Base-by-base conservation (phyloP, 2,113 vertebrate species). In the Mus pahari region DNA sequence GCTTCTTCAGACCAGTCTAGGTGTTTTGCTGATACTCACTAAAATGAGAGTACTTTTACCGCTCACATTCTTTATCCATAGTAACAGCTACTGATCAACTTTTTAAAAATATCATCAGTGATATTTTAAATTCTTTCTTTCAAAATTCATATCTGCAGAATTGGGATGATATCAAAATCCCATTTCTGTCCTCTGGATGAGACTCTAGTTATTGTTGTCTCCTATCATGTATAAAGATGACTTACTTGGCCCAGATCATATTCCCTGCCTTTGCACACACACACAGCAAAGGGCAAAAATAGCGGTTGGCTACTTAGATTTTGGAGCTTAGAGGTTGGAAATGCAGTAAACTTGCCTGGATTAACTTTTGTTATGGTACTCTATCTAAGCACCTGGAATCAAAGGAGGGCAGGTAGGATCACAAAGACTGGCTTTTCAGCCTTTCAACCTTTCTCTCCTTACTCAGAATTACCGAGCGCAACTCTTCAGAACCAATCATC, bases 211-310 rank as follows among this genome's bases (percentile, higher is more conserved):
- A 64, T 74, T 92, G 28, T 58, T 6, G 58, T 7, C 75, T 33
- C 8, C 7, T 31, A 39, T 82, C 5, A 50, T 42, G 7, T 36
- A 66, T 58, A 66, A 93, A 83, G 68, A 45, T 36, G 28, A 3
- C 31, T 13, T n/a, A 22, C 7, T 74, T 86, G 26, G 42, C 10
- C 17, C 36, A 5, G 24, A 22, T 3, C 20, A 36, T 10, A n/a
- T 12, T 11, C 0, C 5, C 2, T 14, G 5, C 3, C 11, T 17
- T 28, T 66, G 24, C 10, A 1, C 5, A 36, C 13, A 36, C 13
- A 36, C 14, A 11, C 0, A 28, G 3, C 17, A 95, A 84, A 84
- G 14, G 26, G 10, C 9, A 24, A 39, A 86, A 14, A 13, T 36
- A 60, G 7, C 16, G 16, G 16, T 58, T 58, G 55, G 55, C 16